A percentile compares a stretch with the other conserved stretches of the same genome.
phyloP scores from a whole-genome alignment of 2,888 invertebrate species.

The Theristus sp. region DNA sequence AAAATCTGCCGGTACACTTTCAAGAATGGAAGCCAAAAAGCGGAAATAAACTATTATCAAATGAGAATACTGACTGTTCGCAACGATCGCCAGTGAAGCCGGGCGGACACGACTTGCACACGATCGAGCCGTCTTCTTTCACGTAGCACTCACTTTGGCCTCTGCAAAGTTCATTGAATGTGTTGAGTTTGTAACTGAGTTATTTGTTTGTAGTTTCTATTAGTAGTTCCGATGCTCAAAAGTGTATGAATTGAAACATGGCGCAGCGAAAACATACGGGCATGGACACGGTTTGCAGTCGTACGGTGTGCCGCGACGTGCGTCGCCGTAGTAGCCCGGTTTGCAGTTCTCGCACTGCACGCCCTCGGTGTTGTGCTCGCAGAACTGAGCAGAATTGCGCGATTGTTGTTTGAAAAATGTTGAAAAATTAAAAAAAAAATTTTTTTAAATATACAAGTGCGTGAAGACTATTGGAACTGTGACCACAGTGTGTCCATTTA shows the following conservation, averaged over 20 bases:
- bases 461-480: background rate
- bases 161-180: slow-evolving; percentile 41
- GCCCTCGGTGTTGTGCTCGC: slow-evolving; percentile 23
- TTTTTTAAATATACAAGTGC: background rate
- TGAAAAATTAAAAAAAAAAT: background rate
- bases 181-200: too few species aligned
- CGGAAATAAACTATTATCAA: too few species aligned
- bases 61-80: too few species aligned
- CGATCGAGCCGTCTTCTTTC: slow-evolving; percentile 33
- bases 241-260: background rate
- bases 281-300: slow-evolving; percentile 40
- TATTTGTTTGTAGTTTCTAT: too few species aligned
- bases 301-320: slow-evolving; percentile 35
- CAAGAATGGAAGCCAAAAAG: too few species aligned
- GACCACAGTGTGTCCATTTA: background rate
- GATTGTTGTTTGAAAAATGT: background rate
- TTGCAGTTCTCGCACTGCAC: slow-evolving; percentile 37
- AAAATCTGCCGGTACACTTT: too few species aligned
- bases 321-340: slow-evolving; percentile 38
- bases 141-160: slow-evolving; percentile 34
- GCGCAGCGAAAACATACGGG: slow-evolving; percentile 30
- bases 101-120: slow-evolving; percentile 36
- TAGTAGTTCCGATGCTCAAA: background rate
- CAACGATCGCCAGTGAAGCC: slow-evolving; percentile 37
- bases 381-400: background rate